Base-by-base conservation (phyloP, 2,113 vertebrate genomes). In the Daubentonia madagascariensis region DNA sequence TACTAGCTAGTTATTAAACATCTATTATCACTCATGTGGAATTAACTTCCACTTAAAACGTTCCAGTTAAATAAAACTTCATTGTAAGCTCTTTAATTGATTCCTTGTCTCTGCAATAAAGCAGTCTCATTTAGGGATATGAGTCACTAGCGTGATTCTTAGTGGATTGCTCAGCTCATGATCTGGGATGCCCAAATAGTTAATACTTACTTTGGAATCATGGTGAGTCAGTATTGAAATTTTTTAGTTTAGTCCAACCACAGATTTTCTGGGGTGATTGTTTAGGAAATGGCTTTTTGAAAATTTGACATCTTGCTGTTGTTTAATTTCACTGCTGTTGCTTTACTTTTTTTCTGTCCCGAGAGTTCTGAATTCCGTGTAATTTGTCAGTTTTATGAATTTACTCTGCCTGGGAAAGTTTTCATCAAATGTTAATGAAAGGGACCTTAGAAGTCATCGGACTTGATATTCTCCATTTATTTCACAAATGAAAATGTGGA, bases 11-110 rank as follows among this genome's bases (percentile, higher is more conserved):
- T 98, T 98, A 97, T 98, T 98, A 98, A 96, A 95, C 84, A 96
- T 98, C 96, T 96, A 85, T 98, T 97, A 98, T 92, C 93, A 16
- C 86, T 97, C 93, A 96, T 97, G 97, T 96, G 96, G 96, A 97
- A 98, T 97, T 97, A 98, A 96, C 83, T 98, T 93, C 92, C 95
- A 97, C 93, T 98, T 97, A 98, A 98, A 98, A 96, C 2, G n/a
- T 96, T 95, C 96, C 93, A 73, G 73, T 97, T 96, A 97, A 97
- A 98, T 96, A 97, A 94, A 89, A 97, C 86, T 94, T 95, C 85
- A 80, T 96, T 97, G 94, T 95, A 93, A 96, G 85, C 84, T 87
- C 89, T 95, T 72, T 96, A 93, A 96, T 97, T 97, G 97, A 94
- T 86, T 96, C 92, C 68, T 93, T 97, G 89, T 96, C 87, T 91